Evolutionary conservation across 2,113 vertebrate genomes (phyloP), one percentile per base, ranked within the genome.

Genomic region (Vicugna pacos): DNA sequence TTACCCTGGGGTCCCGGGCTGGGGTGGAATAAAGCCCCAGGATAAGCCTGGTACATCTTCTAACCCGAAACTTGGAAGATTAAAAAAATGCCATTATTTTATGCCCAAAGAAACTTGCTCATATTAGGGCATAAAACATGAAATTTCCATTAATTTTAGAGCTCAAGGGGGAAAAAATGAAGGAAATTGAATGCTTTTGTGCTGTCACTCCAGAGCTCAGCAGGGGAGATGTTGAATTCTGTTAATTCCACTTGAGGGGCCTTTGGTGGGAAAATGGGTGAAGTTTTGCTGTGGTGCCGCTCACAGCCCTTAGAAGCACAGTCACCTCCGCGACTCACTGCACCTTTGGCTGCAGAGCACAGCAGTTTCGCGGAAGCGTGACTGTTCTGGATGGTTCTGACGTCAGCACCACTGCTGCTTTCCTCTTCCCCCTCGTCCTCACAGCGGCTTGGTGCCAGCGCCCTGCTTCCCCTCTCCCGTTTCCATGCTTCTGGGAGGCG

Each of bases 111-210:
- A 94, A 35, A 89, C 8, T 48, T 9, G 50, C 30, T n/a, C n/a
- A 5, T 69, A 69, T 83, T 42, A 92, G 35, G 64, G 35, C 79
- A 89, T 48, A 64, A 77, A 64, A 46, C 32, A 64, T 67, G 56
- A 89, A 30, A 73, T 60, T 79, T 20, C 85, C 54, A 65, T 92
- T 84, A 83, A 89, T 94, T 79, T 58, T 35, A 28, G 52, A 85
- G 84, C 64, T 85, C 65, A 65, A 32, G 17, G 32, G 54, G 76
- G 20, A 1, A 35, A 32, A 46, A 48, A 35, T 22, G 46, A 52
- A 24, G 13, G 84, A 16, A 32, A 54, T 28, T 3, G 48, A 84
- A 32, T 1, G 15, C 13, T 35, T 50, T n/a, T 6, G 3, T 14
- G 46, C 93, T 54, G 1, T 62, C 48, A 42, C 26, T 52, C 46